A percentile compares a stretch with the other conserved stretches of the same genome.
Evolutionary conservation across 2,888 invertebrate species (phyloP).

Genomic region (Plagodis dolabraria): DNA sequence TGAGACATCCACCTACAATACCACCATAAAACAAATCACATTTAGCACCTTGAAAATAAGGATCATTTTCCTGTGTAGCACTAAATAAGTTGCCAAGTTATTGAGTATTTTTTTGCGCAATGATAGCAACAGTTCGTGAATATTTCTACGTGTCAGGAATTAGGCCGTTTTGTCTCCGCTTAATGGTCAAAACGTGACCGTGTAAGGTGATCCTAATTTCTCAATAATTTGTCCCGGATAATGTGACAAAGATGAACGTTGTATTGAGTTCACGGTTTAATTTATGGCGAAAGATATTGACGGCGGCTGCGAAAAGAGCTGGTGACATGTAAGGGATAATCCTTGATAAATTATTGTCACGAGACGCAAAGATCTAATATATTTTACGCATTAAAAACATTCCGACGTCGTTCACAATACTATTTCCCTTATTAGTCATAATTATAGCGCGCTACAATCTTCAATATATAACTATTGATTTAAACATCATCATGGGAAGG

Average conservation of each 20-base stretch:
- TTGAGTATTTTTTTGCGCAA: constrained; percentile 74
- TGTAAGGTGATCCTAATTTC: constrained; percentile 73
- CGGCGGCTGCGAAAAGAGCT: constrained; percentile 47
- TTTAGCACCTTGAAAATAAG: constrained; percentile 38
- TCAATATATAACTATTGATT: no score
- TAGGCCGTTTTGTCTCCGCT: constrained; percentile 80
- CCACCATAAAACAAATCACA: constrained; percentile 2
- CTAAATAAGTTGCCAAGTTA: constrained; percentile 38
- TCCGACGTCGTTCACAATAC: no score
- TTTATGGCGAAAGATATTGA: constrained; percentile 56
- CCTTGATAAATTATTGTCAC: constrained; percentile 47
- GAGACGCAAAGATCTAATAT: constrained; percentile 9
- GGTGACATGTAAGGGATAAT: constrained; percentile 42
- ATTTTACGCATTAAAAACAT: no score
- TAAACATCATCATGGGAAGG: no score
- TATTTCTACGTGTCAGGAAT: constrained; percentile 78
- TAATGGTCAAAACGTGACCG: constrained; percentile 83
- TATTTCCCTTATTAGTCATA: no score
- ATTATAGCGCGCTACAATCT: no score
- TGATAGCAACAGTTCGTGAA: constrained; percentile 79
- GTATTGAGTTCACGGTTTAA: constrained; percentile 64
- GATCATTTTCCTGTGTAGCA: constrained; percentile 35
- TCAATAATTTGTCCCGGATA: constrained; percentile 72
- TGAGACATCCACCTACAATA: constrained; percentile 56
- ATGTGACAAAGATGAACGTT: constrained; percentile 73